A percentile compares a stretch with the other conserved stretches of the same genome.
Conservation (phyloP, 2,888 invertebrate species). For the Eupithecia pulchellata region DNA sequence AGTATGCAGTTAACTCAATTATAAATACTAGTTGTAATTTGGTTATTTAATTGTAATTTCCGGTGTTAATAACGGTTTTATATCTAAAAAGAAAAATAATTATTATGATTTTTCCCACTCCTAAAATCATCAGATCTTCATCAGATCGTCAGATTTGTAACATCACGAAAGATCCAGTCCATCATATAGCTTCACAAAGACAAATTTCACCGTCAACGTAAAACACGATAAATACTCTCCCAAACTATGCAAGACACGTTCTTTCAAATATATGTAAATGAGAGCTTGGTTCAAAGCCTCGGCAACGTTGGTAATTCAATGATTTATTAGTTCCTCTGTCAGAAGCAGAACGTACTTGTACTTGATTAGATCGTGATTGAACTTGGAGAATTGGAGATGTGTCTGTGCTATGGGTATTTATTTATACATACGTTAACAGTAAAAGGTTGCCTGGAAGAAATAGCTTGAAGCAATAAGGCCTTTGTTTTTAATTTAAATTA, state of each 20-base stretch:
- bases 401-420: background rate
- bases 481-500: too few species aligned
- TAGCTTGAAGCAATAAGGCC: too few species aligned
- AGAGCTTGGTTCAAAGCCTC: constrained; percentile 53
- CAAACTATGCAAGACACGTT: constrained; percentile 41
- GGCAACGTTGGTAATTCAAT: constrained; percentile 59
- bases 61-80: too few species aligned
- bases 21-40: too few species aligned
- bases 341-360: constrained; percentile 22
- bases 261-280: constrained; percentile 67
- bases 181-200: background rate
- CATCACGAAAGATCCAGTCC: too few species aligned
- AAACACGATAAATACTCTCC: constrained; percentile 9
- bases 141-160: too few species aligned
- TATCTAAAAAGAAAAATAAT: background rate
- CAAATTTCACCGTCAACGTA: background rate
- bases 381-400: constrained; percentile 16
- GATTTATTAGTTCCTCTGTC: constrained; percentile 61
- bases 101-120: background rate
- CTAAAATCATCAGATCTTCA: too few species aligned
- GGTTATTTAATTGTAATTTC: too few species aligned
- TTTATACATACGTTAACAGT: too few species aligned
- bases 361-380: constrained; percentile 41
- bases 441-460: too few species aligned
- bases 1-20: too few species aligned